Base-by-base conservation (phyloP, 2,888 invertebrate genomes). In the Drosophila nr. perissopoda region DNA sequence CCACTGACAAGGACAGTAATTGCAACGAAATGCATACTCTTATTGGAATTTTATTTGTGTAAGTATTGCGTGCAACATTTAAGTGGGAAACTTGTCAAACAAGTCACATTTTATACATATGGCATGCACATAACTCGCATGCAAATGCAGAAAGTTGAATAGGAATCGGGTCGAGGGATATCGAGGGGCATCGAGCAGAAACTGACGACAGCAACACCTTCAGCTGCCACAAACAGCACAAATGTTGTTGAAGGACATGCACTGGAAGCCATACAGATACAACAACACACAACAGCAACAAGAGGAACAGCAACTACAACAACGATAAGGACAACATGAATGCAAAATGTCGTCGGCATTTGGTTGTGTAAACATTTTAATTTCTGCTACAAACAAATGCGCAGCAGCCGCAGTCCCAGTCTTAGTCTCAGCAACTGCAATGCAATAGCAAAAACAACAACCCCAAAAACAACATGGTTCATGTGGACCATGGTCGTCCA, bases 331-430 rank as follows among this genome's bases (percentile, higher is more conserved):
- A 67, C 63, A 60, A 75, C 71, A 76, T 88, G 87, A 86, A 89
- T 85, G 68, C 81, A 76, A 79, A 81, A 79, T 84, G 82, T 87
- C 79, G 84, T 76, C 72, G 78, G 89, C 89, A 87, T 81, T 77
- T 61, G 70, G 82, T 85, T 87, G 86, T 87, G 89, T 89, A 87
- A 87, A 87, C 87, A 87, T 87, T 87, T 87, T 89, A 87, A 87
- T 87, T 87, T 87, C 86, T 73, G 74, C 79, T 77, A 86, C 89
- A 82, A 86, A 89, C 89, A 86, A 86, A 86, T 89, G 89, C 70
- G 75, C 88, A 79, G 76, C 73, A 70, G 74, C 88, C 84, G 51
- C 87, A 79, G 51, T 65, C 68, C 42, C 51, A 63, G 59, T 51
- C 73, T 56, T 56, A 57, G 73, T 10, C 29, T 51, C 51, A n/a